These are phyloP conservation scores for Macroteleia sp. DNA, from an alignment of 2,888 invertebrate genomes.

Conservation along the genomic window DNA sequence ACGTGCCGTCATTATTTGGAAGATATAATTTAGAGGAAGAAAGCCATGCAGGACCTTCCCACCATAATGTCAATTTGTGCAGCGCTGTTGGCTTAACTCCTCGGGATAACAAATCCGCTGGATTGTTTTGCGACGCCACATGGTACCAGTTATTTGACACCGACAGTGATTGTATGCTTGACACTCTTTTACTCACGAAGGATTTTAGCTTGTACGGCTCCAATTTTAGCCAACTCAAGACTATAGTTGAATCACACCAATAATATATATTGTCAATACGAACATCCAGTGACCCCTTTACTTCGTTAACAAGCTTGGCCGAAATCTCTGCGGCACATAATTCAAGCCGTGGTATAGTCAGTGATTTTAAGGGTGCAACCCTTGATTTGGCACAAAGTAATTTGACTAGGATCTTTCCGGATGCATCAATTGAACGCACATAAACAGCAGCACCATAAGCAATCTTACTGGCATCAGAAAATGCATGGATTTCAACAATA, in stretches of 20 bases:
- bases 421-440: constrained; percentile 3
- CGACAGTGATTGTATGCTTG: constrained; percentile 14
- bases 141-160: constrained; percentile 37
- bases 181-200: constrained; percentile 63
- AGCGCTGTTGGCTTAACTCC: not conserved
- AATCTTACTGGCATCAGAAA: constrained; percentile 32
- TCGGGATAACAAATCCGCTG: constrained; percentile 2
- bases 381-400: constrained; percentile 49
- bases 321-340: constrained; percentile 10
- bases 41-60: constrained; percentile 8
- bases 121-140: constrained; percentile 2
- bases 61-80: not conserved
- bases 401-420: not conserved
- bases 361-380: constrained; percentile 43
- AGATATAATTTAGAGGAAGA: not conserved
- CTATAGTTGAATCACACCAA: constrained; percentile 66
- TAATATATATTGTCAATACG: not conserved
- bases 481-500: constrained; percentile 18
- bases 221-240: constrained; percentile 65
- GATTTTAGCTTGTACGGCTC: constrained; percentile 56
- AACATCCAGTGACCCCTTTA: constrained; percentile 7
- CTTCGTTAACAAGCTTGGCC: not conserved
- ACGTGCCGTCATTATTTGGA: not conserved
- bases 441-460: constrained; percentile 39
- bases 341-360: not conserved